Evolutionary conservation across 1,140 invertebrate genomes (phyloP).

Genomic region (Melipona quadrifasciata): DNA sequence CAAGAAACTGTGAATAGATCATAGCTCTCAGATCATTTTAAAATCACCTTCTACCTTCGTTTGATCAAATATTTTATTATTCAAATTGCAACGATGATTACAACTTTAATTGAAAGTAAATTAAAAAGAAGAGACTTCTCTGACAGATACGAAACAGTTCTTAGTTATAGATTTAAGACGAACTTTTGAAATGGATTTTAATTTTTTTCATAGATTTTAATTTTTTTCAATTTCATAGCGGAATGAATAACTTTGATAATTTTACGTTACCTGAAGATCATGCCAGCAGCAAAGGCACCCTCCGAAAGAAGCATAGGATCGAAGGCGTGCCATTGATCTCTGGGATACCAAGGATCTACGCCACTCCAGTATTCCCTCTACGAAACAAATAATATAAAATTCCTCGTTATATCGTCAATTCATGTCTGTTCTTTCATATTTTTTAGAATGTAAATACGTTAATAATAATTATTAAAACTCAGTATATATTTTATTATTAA

Average conservation of each 20-base stretch:
- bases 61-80: neutral
- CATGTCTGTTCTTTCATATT: no score
- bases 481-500: no score
- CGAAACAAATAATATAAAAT: conserved; percentile 21
- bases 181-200: neutral
- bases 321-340: conserved; percentile 95
- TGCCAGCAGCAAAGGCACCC: conserved; percentile 96
- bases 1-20: conserved; percentile 84
- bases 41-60: neutral
- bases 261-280: conserved; percentile 91
- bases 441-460: no score
- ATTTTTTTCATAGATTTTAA: neutral
- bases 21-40: neutral
- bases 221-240: neutral
- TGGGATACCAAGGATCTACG: conserved; percentile 90
- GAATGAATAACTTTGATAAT: neutral
- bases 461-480: no score
- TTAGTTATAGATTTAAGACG: neutral
- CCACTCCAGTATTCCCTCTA: conserved; percentile 88
- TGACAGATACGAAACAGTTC: neutral
- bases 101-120: neutral
- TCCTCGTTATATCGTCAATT: no score
- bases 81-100: neutral
- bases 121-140: neutral
- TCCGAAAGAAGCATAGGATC: conserved; percentile 97